Evolutionary conservation across 2,113 vertebrate genomes (phyloP), one percentile per base, ranked within the genome.

Genomic region (Aphyosemion australe): DNA sequence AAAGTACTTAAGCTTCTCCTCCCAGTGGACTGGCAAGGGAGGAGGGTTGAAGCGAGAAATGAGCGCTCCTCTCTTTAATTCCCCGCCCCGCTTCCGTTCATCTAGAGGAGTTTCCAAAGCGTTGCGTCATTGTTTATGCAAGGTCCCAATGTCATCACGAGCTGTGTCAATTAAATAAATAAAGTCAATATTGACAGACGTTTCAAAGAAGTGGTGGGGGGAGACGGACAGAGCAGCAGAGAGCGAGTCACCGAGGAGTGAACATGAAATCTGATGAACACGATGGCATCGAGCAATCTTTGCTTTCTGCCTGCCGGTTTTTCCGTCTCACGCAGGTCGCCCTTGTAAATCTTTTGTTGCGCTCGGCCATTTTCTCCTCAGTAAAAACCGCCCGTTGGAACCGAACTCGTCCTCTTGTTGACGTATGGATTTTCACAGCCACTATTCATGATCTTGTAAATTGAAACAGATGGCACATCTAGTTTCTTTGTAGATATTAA

Each of bases 1-100:
- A 89, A 89, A 90, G 89, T 90, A 90, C 91, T 93, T 91, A 93
- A 92, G 90, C 90, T 90, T 85, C 87, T 85, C 91, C 87, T 90
- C 91, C 89, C 88, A 70, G 68, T 64, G 88, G 91, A 92, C 86
- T 72, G 83, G 77, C 81, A 82, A 74, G 80, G 62, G 81, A 84
- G 80, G 79, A 82, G 87, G 78, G 70, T 53, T 68, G 79, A 43
- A 78, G 78, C 60, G 54, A 76, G 64, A 74, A 84, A 86, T 53
- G 76, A 85, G 71, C 57, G 79, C 70, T 80, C 60, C 69, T 37
- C 79, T 80, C 68, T 69, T 79, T 82, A 82, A 72, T 81, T 83
- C 62, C 50, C 75, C 79, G 79, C 82, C 84, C 65, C 47, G 69
- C 68, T 82, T 68, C 74, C 53, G 72, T 76, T 87, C 80, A 76